Evolutionary conservation across 2,888 invertebrate species (phyloP).

Genomic region (Philaethria dido): DNA sequence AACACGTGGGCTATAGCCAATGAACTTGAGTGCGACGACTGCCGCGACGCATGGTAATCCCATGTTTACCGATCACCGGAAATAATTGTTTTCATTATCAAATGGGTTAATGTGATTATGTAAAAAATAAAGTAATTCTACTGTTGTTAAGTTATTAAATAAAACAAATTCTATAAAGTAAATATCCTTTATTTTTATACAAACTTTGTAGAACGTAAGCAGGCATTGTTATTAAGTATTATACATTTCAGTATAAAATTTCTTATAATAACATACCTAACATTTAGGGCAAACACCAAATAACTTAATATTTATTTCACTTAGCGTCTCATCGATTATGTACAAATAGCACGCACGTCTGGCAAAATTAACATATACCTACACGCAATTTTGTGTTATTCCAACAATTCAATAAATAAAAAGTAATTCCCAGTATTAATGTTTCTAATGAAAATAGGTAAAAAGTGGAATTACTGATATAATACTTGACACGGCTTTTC

Average conservation of each 20-base stretch:
- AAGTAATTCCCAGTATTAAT: slow-evolving; percentile 1
- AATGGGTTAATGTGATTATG: slow-evolving; percentile 6
- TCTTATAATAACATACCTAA: slow-evolving; percentile 26
- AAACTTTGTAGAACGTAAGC: neutral
- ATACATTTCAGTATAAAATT: neutral
- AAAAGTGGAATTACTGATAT: too few relatives aligned
- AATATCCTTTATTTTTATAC: too few relatives aligned
- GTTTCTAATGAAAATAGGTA: neutral
- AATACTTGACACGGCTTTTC: too few relatives aligned
- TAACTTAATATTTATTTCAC: slow-evolving; percentile 33
- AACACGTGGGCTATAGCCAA: slow-evolving; percentile 74
- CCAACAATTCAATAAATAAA: slow-evolving; percentile 9
- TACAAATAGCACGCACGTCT: slow-evolving; percentile 35
- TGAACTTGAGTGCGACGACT: slow-evolving; percentile 68
- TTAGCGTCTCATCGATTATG: slow-evolving; percentile 34
- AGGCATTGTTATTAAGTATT: neutral
- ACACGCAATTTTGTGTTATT: slow-evolving; percentile 21
- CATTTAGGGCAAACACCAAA: slow-evolving; percentile 32
- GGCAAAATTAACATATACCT: slow-evolving; percentile 23
- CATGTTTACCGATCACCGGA: slow-evolving; percentile 44
- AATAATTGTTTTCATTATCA: slow-evolving; percentile 31
- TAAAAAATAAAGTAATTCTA: neutral
- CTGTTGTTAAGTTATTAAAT: neutral
- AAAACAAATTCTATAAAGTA: neutral
- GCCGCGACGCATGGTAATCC: slow-evolving; percentile 64